These are phyloP conservation scores for Drosophila multiciliata DNA, from an alignment of 2,888 invertebrate species.

Conservation along the genomic window DNA sequence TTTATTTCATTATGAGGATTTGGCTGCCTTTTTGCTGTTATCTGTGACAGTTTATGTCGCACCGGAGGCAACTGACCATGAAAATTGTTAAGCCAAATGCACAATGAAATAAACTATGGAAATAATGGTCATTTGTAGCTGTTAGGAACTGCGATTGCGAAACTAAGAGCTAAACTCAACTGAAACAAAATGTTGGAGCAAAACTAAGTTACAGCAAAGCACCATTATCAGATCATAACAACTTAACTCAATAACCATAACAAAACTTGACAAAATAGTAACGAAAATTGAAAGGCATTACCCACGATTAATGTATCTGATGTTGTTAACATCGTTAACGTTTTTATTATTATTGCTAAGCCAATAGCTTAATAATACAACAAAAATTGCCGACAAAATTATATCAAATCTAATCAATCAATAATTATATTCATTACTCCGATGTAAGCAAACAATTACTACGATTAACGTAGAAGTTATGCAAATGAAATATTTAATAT, in stretches of 20 bases:
- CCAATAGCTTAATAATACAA: neutral
- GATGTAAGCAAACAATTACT: neutral
- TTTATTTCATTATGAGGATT: constrained; percentile 76
- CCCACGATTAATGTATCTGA: constrained; percentile 11
- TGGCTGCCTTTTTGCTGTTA: constrained; percentile 77
- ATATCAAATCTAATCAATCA: constrained; percentile 2
- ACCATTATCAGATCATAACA: constrained; percentile 53
- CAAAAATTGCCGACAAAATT: neutral
- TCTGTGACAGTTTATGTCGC: constrained; percentile 73
- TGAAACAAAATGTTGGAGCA: constrained; percentile 1
- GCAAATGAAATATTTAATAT: neutral
- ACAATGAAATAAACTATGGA: constrained; percentile 53
- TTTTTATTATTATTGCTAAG: constrained; percentile 2
- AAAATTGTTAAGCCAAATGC: constrained; percentile 64
- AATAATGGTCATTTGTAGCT: constrained; percentile 48
- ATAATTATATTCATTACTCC: neutral
- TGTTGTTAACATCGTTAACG: constrained; percentile 11
- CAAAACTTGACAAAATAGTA: constrained; percentile 23
- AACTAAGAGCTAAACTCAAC: constrained; percentile 9
- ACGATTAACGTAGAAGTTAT: neutral
- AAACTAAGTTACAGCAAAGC: constrained; percentile 41
- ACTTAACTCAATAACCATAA: constrained; percentile 24
- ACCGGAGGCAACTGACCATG: constrained; percentile 61
- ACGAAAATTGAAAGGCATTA: constrained; percentile 18
- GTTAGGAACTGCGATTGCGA: constrained; percentile 7